A percentile compares a stretch with the other conserved stretches of the same genome.
phyloP scores from a whole-genome alignment of 2,888 invertebrate genomes.

The Agrotis ipsilon region DNA sequence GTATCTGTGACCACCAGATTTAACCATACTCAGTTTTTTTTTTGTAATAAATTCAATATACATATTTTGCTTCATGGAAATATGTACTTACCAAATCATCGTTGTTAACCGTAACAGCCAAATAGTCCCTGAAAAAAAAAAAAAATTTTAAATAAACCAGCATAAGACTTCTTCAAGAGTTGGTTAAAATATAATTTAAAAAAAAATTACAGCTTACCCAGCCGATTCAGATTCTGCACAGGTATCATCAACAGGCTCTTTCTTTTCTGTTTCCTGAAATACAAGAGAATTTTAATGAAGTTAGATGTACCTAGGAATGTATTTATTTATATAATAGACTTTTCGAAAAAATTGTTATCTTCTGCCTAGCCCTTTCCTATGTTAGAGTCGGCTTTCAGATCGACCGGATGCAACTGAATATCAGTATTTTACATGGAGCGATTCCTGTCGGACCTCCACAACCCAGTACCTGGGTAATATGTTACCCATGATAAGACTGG shows the following conservation, averaged over 20 bases:
- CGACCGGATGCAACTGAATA: too few species aligned
- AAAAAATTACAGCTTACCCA: constrained; percentile 73
- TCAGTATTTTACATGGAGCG: too few species aligned
- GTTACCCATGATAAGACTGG: too few species aligned
- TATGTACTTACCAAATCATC: constrained; percentile 82
- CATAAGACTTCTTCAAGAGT: too few species aligned
- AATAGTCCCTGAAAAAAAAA: constrained; percentile 79
- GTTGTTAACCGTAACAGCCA: constrained; percentile 81
- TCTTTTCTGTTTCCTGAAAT: constrained; percentile 69
- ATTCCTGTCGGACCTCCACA: too few species aligned
- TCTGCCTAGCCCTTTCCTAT: too few species aligned
- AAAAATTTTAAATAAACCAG: background rate
- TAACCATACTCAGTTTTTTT: too few species aligned
- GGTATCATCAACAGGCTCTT: constrained; percentile 78
- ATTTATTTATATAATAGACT: too few species aligned
- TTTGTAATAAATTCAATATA: background rate
- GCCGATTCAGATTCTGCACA: constrained; percentile 85
- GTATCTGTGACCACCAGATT: background rate
- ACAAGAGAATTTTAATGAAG: constrained; percentile 4
- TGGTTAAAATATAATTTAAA: background rate
- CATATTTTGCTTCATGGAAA: background rate
- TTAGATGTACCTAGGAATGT: too few species aligned
- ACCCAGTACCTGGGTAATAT: too few species aligned
- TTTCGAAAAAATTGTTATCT: too few species aligned
- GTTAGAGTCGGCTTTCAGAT: too few species aligned